Evolutionary conservation across 2,113 vertebrate genomes (phyloP), one percentile per base, ranked within the genome.

Genomic region (Tachysurus vachellii): DNA sequence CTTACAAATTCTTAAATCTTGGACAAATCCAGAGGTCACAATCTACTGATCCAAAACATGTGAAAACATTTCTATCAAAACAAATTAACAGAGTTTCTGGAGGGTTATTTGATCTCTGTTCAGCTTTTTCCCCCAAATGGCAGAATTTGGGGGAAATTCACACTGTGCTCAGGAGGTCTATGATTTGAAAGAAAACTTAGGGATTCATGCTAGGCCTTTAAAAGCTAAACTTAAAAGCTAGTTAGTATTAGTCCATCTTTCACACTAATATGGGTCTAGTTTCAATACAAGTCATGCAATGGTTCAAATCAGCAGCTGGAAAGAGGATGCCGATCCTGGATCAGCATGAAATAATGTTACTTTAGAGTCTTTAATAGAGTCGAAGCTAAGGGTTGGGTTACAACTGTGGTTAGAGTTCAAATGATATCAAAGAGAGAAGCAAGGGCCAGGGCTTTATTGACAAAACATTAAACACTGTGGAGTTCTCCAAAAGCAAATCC

Each of bases 311-410:
- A 53, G 59, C 62, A 83, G 36, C 70, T 83, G 31, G 66, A 80
- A 80, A 80, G 44, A 47, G 42, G 62, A 84, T 82, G 62, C 44
- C 66, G 82, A 12, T 28, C 42, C 79, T 56, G 50, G 70, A 83
- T 80, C 73, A 47, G 62, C 80, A 42, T 57, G 7, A 80, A 80
- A 80, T 57, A 21, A 42, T 59, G 44, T 44, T 80, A 31, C 62
- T 75, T 66, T 31, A 85, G 26, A 84, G 62, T 23, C 62, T 19
- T 85, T 61, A 59, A n/a, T 26, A n/a, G 4, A 26, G 73, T 36
- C 42, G 89, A 92, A 90, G 57, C 10, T 17, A 0, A 64, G 86
- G 86, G 84, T 91, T 61, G 83, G 82, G 86, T 91, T 89, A 90
- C 90, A 88, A 84, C 86, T 82, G 75, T 76, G 54, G 42, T 88